Percentiles rank a stretch among this genome's conserved stretches.
Conservation (phyloP, 2,888 invertebrate genomes). For the Apotomis turbidana region DNA sequence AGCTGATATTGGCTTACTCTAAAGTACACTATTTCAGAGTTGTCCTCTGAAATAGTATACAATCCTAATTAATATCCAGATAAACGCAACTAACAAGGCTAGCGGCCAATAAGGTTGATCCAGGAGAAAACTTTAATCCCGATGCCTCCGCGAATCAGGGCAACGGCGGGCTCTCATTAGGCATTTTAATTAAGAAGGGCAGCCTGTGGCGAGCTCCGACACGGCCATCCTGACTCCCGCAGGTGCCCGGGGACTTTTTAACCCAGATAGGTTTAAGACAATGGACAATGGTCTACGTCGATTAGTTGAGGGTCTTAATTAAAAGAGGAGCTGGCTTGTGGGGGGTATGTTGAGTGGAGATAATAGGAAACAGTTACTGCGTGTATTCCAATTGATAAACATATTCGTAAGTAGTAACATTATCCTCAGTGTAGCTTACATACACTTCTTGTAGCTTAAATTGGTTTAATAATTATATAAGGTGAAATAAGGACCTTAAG, state of each 20-base stretch:
- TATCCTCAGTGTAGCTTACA: too few species aligned
- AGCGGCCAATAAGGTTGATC: background rate
- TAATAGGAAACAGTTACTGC: background rate
- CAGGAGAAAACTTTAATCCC: constrained; percentile 12
- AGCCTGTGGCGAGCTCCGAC: constrained; percentile 1
- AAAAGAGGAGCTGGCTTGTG: background rate
- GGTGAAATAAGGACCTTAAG: too few species aligned
- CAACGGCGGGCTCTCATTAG: constrained; percentile 10
- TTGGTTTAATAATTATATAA: too few species aligned
- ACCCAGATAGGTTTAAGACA: constrained; percentile 22
- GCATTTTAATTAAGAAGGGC: constrained; percentile 27
- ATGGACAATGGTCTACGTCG: constrained; percentile 1
- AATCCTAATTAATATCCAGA: too few species aligned
- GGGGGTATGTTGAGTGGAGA: background rate
- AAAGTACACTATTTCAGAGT: too few species aligned
- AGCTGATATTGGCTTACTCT: too few species aligned
- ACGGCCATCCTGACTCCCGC: background rate
- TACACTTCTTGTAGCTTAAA: too few species aligned
- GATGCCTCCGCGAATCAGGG: constrained; percentile 8
- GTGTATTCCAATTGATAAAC: too few species aligned
- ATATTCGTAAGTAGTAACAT: too few species aligned
- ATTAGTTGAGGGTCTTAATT: constrained; percentile 20
- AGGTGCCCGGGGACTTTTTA: constrained; percentile 10
- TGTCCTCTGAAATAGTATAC: too few species aligned
- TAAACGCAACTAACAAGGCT: background rate